These are phyloP conservation scores for Euclidia mi DNA, from an alignment of 2,888 invertebrate species.

Conservation along the genomic window DNA sequence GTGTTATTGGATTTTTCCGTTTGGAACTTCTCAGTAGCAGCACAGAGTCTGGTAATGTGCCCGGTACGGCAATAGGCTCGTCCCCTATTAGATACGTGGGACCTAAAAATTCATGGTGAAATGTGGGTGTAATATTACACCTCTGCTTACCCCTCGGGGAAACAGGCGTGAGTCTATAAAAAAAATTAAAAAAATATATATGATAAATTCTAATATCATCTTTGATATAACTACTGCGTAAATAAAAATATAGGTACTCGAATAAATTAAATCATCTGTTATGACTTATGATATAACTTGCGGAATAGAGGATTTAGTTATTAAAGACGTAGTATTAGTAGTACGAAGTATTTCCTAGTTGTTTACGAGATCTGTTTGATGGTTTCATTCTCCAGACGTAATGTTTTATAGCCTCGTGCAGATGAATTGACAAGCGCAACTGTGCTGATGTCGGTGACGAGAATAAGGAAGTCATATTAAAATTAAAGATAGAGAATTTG, in stretches of 20 bases:
- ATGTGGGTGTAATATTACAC: too few species aligned
- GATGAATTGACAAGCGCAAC: conserved; percentile 26
- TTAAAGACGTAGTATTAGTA: conserved; percentile 23
- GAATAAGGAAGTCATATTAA: conserved; percentile 4
- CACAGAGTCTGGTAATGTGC: too few species aligned
- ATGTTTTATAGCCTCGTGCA: conserved; percentile 19
- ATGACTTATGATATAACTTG: conserved; percentile 6
- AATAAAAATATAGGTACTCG: conserved; percentile 6
- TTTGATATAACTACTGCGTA: not conserved
- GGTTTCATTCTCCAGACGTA: conserved; percentile 19
- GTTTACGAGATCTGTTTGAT: conserved; percentile 39
- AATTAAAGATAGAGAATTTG: not conserved
- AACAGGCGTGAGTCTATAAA: too few species aligned
- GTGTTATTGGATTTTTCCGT: too few species aligned
- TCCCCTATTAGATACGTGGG: too few species aligned
- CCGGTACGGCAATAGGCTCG: too few species aligned
- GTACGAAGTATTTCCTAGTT: conserved; percentile 32
- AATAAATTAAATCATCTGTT: conserved; percentile 17
- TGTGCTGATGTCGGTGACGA: conserved; percentile 30
- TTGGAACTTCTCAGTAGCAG: too few species aligned
- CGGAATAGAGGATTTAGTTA: conserved; percentile 3
- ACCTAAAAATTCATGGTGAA: too few species aligned
- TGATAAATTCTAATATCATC: not conserved
- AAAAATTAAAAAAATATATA: too few species aligned
- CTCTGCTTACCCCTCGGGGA: too few species aligned